Evolutionary conservation across 2,888 invertebrate genomes (phyloP).

Genomic region (Piscicola geometra): DNA sequence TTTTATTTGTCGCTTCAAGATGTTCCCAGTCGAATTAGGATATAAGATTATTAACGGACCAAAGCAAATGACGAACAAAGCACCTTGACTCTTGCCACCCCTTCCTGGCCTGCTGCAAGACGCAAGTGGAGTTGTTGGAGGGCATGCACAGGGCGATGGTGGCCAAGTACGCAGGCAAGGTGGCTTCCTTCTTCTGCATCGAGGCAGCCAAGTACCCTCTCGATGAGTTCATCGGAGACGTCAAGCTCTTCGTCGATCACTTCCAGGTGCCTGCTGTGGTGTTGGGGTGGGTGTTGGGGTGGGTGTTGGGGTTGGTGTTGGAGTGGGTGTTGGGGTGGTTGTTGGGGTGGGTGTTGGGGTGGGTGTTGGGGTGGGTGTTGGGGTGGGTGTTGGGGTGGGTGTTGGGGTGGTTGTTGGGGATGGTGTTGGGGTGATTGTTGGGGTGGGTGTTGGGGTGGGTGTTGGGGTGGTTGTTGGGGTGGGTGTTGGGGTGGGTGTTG

Average conservation of each 20-base stretch:
- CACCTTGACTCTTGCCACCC: constrained; percentile 47
- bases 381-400: constrained; percentile 75
- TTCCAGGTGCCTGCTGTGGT: constrained; percentile 59
- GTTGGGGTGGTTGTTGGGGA: constrained; percentile 76
- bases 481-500: background rate
- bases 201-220: constrained; percentile 86
- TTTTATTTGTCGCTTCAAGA: background rate
- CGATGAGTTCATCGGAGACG: constrained; percentile 90
- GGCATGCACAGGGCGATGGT: constrained; percentile 93
- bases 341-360: constrained; percentile 58
- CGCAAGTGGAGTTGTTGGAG: constrained; percentile 79
- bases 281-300: background rate
- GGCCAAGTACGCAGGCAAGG: constrained; percentile 68
- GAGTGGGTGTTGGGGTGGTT: too few species aligned
- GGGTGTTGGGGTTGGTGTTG: too few species aligned
- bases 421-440: constrained; percentile 77
- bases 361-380: constrained; percentile 82
- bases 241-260: constrained; percentile 87
- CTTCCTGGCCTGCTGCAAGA: constrained; percentile 74
- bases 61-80: background rate
- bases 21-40: background rate
- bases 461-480: background rate
- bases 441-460: constrained; percentile 47
- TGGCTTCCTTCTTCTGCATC: constrained; percentile 85
- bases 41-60: background rate